Evolutionary conservation across 92 coral and sea anemone species (phyloP), one percentile per base, ranked within the genome.

Genomic region (Siderastrea siderea): DNA sequence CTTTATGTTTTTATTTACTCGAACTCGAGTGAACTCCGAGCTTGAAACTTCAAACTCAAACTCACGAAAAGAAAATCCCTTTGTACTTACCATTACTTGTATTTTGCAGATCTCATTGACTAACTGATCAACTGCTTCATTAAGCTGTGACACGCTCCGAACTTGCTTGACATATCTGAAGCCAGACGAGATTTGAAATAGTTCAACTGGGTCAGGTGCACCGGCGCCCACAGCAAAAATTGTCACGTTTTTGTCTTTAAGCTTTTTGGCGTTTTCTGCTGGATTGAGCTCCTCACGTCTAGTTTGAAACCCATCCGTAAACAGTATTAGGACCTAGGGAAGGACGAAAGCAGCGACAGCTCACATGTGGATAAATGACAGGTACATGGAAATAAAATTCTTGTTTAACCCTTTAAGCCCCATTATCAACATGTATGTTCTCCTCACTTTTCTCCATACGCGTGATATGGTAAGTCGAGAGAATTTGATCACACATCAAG

Each of bases 301-400:
- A 69, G 82, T 45, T 61, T 77, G 82, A 12, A 10, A 11, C 38
- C 82, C 82, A 17, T 60, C 82, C 10, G 82, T 77, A 9, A 77
- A 77, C 44, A 77, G 38, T 7, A 77, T 3, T 49, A 77, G 44
- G 54, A 16, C 82, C 82, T 77, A 19, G 43, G 5, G 43, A 10
- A 5, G 13, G 55, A 43, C 38, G 38, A 26, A 26, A 26, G 38
- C 38, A 26, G 38, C 38, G 0, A 26, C 38, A 26, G 38, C 0
- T 26, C 38, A 26, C 38, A 26, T 26, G 0, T 26, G 38, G 38
- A 26, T 26, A 26, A 26, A 26, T 26, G 38, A 26, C 0, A 26
- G 38, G 38, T 0, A 26, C 0, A 26, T 26, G 38, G 38, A 26
- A 26, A 26, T 26, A 26, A 26, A 26, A 26, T 26, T 26, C 38